phyloP scores from a whole-genome alignment of 2,888 invertebrate species.

The Sepioteuthis lessoniana region DNA sequence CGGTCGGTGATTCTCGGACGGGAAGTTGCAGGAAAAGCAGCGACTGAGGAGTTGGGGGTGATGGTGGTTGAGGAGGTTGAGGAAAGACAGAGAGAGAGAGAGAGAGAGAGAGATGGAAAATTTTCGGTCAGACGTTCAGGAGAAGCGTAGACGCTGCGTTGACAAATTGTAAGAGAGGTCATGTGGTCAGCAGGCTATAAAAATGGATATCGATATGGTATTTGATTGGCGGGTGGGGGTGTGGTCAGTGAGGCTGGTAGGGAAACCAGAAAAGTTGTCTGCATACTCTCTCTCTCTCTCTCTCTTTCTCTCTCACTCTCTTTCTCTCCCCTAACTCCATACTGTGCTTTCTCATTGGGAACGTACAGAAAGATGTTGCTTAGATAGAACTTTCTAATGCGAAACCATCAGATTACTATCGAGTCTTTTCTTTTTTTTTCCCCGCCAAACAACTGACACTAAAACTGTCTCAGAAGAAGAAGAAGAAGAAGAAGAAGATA shows the following conservation, averaged over 20 bases:
- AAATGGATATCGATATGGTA: background rate
- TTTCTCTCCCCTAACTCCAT: background rate
- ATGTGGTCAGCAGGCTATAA: constrained; percentile 33
- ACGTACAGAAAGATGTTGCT: background rate
- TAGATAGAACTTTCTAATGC: background rate
- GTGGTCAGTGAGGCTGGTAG: background rate
- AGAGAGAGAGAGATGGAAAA: too few species aligned
- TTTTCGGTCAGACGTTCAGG: too few species aligned
- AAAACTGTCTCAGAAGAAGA: background rate
- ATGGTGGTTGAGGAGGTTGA: too few species aligned
- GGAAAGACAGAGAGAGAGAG: too few species aligned
- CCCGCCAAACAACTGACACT: background rate
- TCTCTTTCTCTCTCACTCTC: too few species aligned
- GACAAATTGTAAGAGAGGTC: background rate
- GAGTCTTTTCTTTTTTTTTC: background rate
- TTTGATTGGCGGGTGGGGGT: background rate
- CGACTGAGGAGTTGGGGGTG: too few species aligned
- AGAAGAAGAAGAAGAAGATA: too few species aligned
- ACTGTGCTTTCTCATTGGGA: background rate
- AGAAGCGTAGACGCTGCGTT: background rate
- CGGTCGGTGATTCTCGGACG: constrained; percentile 10
- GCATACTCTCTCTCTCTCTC: background rate
- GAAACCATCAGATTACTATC: background rate
- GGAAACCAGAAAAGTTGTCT: background rate
- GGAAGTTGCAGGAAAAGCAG: background rate